Evolutionary conservation across 2,797 vertebrate species (phyloP), one percentile per base, ranked within the genome.

Genomic region (Calcarius lapponicus): DNA sequence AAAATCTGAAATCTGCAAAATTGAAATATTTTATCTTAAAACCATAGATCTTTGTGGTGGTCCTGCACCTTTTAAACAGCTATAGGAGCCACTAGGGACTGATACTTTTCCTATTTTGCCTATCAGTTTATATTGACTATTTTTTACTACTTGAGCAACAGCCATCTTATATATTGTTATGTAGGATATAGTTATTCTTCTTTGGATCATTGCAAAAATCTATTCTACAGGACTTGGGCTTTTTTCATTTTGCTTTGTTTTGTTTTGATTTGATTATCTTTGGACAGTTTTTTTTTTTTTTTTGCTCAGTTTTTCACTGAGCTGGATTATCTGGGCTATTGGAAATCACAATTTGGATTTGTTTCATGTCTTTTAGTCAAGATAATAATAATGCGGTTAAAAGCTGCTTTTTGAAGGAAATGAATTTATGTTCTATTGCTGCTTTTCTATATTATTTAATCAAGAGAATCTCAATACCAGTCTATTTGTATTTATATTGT

Each of bases 11-110:
- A 36, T 92, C 65, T 93, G 47, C 42, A 94, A 97, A 96, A 96
- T 87, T 95, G 61, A 95, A 97, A 96, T 95, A 3, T 51, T 93
- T 96, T 93, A 64, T 91, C 89, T 94, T 80, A 90, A 69, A 94
- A 32, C 8, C 34, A 81, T 61, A 93, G 53, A 90, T 94, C 73
- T 95, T 90, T 66, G 17, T 20, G 95, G 84, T 29, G 24, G 86
- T 61, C 53, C 56, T 92, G 28, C 61, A 91, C 9, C 13, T 47
- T 95, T 96, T 95, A 95, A 96, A 87, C 64, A 91, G 53, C 16
- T 93, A 71, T 78, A 86, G 79, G 31, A 88, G 5, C 19, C 54
- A 25, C 18, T 74, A 16, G 67, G n/a, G 45, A 95, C 93, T 67
- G 8, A 1, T 79, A 43, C 40, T 50, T 94, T 66, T 86, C 19